phyloP scores from a whole-genome alignment of 2,888 invertebrate species.

The Beris morrisii region DNA sequence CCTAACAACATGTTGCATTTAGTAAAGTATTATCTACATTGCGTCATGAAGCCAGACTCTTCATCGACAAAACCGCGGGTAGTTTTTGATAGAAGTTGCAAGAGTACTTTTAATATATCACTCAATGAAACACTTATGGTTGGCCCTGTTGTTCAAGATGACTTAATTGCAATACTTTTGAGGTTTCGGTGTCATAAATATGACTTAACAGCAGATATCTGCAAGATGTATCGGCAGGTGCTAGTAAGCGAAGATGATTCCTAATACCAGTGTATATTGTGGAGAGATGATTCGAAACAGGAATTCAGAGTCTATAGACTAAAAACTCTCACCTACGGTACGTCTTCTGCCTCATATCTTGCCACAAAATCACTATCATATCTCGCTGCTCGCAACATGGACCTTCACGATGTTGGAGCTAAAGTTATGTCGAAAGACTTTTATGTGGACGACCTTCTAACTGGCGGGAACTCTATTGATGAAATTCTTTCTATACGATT shows the following conservation, averaged over 20 bases:
- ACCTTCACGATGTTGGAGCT: conserved; percentile 37
- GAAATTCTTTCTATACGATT: background rate
- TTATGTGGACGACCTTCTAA: conserved; percentile 42
- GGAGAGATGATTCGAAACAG: background rate
- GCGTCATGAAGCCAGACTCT: conserved; percentile 32
- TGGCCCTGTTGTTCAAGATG: conserved; percentile 25
- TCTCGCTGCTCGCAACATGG: conserved; percentile 35
- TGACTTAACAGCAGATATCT: background rate
- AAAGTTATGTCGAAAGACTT: conserved; percentile 37
- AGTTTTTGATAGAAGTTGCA: conserved; percentile 29
- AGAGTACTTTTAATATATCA: conserved; percentile 23
- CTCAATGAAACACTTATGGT: conserved; percentile 26
- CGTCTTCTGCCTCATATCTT: conserved; percentile 37
- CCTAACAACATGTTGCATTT: background rate
- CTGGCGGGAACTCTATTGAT: conserved; percentile 24
- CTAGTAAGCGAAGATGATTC: background rate
- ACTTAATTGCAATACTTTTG: conserved; percentile 15
- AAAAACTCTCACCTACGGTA: conserved; percentile 37
- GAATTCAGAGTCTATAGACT: conserved; percentile 20
- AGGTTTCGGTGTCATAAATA: conserved; percentile 17
- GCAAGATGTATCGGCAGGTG: background rate
- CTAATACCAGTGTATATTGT: background rate
- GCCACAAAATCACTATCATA: too few relatives aligned
- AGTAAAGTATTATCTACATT: conserved; percentile 30
- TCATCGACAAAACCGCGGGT: conserved; percentile 34